Base-by-base conservation (phyloP, 2,888 invertebrate species). In the Andrena chrysosceles region DNA sequence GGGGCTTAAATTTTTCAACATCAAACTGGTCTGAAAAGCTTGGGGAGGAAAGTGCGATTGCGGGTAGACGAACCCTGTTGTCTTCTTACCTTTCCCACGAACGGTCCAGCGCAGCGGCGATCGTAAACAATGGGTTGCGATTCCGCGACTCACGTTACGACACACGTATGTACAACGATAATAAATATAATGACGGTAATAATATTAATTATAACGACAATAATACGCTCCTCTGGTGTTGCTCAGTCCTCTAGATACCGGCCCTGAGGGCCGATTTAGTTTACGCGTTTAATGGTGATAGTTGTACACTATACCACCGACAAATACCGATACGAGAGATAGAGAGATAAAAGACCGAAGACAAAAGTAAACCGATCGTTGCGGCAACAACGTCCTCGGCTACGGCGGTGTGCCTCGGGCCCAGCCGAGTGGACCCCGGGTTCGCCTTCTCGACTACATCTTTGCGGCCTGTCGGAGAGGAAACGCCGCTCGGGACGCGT, bases 401-500 rank as follows among this genome's bases (percentile, higher is more conserved):
- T 70, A 48, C 62, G 63, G 62, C 10, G 64, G 20, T 13, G 29
- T 23, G 7, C 54, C 29, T 0, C 26, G 73, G 84, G 74, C 23
- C 77, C 77, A 67, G 59, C 69, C 66, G 71, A 75, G 74, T 59
- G 64, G 69, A 56, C 79, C 81, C 79, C 0, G n/a, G 10, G 42
- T 16, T 13, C 48, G 10, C 8, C 20, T 56, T 13, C 72, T 56
- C 72, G 77, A 86, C 85, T 86, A 86, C 87, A 86, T 86, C 75
- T 82, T 71, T 56, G 2, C 73, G 59, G 29, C 56, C 62, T 16
- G 48, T 48, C 48, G 29, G 4, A 35, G 42, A 52, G 20, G 20
- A 49, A 42, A 7, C 23, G 5, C 48, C 23, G 48, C 59, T 29
- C 23, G 52, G 56, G 60, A 49, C 66, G 70, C 74, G 74, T 78